phyloP scores from a whole-genome alignment of 37 sponge, comb jelly and placozoan species.

The Chondrosia reniformis region DNA sequence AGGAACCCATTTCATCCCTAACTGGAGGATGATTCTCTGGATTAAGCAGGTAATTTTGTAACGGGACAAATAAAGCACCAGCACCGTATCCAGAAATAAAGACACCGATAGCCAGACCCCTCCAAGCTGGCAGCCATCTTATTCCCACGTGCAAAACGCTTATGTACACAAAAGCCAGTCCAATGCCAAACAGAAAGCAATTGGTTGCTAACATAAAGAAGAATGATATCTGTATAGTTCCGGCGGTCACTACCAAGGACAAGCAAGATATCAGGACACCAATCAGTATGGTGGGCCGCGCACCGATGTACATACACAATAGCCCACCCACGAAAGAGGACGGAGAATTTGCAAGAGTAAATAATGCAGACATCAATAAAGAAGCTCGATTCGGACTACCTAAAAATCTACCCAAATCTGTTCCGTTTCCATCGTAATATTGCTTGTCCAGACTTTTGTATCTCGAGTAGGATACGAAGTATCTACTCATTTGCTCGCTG shows the following conservation, averaged over 20 bases:
- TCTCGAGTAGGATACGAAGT: no score
- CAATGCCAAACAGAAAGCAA: slow-evolving; percentile 79
- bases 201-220: slow-evolving; percentile 66
- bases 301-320: slow-evolving; percentile 66
- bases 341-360: slow-evolving; percentile 67
- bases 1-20: neutral
- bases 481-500: no score
- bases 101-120: slow-evolving; percentile 75
- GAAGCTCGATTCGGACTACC: no score
- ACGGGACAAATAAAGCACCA: slow-evolving; percentile 53
- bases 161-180: slow-evolving; percentile 76
- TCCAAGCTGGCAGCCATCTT: slow-evolving; percentile 80
- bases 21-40: slow-evolving; percentile 43
- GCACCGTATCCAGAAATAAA: slow-evolving; percentile 87
- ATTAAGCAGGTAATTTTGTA: slow-evolving; percentile 72
- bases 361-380: no score
- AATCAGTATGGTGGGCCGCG: slow-evolving; percentile 61
- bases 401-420: no score
- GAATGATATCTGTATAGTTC: slow-evolving; percentile 56
- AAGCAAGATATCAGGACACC: slow-evolving; percentile 62
- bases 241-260: slow-evolving; percentile 43
- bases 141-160: slow-evolving; percentile 71
- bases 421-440: no score
- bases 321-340: slow-evolving; percentile 79
- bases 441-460: no score